Evolutionary conservation across 1,140 invertebrate genomes (phyloP).

Genomic region (Zaprionus inermis): DNA sequence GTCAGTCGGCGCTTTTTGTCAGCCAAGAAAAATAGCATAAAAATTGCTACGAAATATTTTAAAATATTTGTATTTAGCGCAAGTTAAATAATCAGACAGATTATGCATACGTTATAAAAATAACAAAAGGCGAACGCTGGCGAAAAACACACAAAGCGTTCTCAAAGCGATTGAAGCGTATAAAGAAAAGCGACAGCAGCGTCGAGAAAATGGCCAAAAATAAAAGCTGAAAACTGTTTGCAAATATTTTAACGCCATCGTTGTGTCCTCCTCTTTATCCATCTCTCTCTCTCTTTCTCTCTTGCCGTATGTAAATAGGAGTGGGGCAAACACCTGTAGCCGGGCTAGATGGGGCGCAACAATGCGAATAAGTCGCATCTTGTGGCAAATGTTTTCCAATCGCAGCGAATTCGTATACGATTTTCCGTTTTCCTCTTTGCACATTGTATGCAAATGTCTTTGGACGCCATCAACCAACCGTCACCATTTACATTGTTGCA

Average conservation of each 20-base stretch:
- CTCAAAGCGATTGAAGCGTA: constrained; percentile 41
- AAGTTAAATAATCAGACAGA: constrained; percentile 82
- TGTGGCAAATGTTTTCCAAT: constrained; percentile 39
- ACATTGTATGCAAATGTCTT: constrained; percentile 28
- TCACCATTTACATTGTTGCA: constrained; percentile 56
- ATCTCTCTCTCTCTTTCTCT: constrained; percentile 4
- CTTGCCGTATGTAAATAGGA: constrained; percentile 16
- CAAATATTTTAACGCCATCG: constrained; percentile 65
- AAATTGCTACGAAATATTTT: constrained; percentile 76
- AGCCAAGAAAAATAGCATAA: constrained; percentile 80
- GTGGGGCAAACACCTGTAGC: constrained; percentile 62
- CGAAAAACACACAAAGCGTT: constrained; percentile 27
- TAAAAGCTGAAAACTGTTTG: constrained; percentile 57
- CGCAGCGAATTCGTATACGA: background rate
- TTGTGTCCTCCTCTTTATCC: background rate
- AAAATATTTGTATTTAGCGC: constrained; percentile 81
- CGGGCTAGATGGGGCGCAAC: constrained; percentile 1
- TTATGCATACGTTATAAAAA: constrained; percentile 71
- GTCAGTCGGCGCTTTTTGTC: constrained; percentile 38
- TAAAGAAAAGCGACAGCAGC: constrained; percentile 47
- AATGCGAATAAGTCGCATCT: constrained; percentile 33
- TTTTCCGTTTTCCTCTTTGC: background rate
- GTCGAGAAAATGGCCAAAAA: constrained; percentile 53
- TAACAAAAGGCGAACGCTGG: constrained; percentile 57
- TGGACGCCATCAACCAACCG: constrained; percentile 12